Percentiles rank a stretch among this genome's conserved stretches.
Conservation (phyloP, 2,888 invertebrate species). For the Liodrosophila aerea region DNA sequence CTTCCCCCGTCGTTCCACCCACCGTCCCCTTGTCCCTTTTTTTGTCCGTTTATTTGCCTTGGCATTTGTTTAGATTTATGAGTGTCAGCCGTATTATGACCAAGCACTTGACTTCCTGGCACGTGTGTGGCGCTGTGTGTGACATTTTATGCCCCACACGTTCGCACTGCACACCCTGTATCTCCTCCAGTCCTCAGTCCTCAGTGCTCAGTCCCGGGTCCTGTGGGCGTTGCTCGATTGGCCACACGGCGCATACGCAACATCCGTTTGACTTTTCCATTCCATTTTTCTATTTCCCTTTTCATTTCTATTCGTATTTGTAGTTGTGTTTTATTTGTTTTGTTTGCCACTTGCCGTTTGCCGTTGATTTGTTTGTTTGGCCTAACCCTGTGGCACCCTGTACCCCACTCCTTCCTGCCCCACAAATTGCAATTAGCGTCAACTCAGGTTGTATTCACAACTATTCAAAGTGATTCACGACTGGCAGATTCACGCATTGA, state of each 20-base stretch:
- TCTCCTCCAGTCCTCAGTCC: not conserved
- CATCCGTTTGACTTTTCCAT: conserved; percentile 54
- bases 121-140: conserved; percentile 62
- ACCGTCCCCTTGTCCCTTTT: not conserved
- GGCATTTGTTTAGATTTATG: conserved; percentile 75
- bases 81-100: conserved; percentile 74
- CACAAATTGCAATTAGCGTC: conserved; percentile 44
- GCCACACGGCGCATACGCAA: conserved; percentile 70
- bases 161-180: conserved; percentile 14
- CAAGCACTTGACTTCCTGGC: conserved; percentile 78
- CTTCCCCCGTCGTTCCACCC: not conserved
- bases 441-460: conserved; percentile 31
- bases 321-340: conserved; percentile 16
- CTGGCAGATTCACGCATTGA: conserved; percentile 7
- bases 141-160: conserved; percentile 70
- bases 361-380: conserved; percentile 41
- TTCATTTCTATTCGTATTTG: not conserved
- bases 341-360: conserved; percentile 4
- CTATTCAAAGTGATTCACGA: conserved; percentile 39
- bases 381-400: no score
- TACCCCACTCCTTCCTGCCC: no score
- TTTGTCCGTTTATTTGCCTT: conserved; percentile 56
- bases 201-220: not conserved
- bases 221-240: conserved; percentile 46
- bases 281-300: conserved; percentile 5